Conservation (phyloP, 2,888 invertebrate genomes). For the Cephonodes hylas region DNA sequence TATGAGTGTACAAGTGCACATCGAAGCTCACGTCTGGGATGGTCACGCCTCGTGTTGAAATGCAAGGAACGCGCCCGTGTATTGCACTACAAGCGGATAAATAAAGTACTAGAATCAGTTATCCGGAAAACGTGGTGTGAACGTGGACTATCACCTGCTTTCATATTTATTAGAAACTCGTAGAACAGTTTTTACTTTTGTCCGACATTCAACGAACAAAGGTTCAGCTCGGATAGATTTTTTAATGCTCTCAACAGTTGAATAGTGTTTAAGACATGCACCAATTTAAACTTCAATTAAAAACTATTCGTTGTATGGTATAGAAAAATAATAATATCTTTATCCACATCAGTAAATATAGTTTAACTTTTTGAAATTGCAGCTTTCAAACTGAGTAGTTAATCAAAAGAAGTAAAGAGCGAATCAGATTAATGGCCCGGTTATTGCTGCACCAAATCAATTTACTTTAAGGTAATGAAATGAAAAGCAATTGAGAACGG, state of each 20-base stretch:
- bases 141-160: background rate
- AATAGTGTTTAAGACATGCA: no score
- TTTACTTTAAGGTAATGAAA: constrained; percentile 24
- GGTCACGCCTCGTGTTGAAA: constrained; percentile 1
- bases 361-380: no score
- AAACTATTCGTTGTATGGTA: no score
- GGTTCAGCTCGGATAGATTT: background rate
- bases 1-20: background rate
- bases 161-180: background rate
- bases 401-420: background rate
- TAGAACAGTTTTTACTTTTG: background rate
- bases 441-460: background rate
- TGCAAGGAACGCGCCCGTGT: background rate
- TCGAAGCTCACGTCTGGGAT: background rate
- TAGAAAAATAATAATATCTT: no score
- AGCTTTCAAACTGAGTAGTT: no score
- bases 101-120: constrained; percentile 8
- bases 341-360: no score
- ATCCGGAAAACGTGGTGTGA: constrained; percentile 1
- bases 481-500: constrained; percentile 31
- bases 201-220: background rate
- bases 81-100: constrained; percentile 3
- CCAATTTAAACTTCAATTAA: no score
- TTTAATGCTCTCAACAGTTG: no score
- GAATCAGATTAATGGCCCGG: background rate